These are phyloP conservation scores for Brachypodius melanocephalos DNA, from an alignment of 2,113 vertebrate genomes.

Conservation along the genomic window DNA sequence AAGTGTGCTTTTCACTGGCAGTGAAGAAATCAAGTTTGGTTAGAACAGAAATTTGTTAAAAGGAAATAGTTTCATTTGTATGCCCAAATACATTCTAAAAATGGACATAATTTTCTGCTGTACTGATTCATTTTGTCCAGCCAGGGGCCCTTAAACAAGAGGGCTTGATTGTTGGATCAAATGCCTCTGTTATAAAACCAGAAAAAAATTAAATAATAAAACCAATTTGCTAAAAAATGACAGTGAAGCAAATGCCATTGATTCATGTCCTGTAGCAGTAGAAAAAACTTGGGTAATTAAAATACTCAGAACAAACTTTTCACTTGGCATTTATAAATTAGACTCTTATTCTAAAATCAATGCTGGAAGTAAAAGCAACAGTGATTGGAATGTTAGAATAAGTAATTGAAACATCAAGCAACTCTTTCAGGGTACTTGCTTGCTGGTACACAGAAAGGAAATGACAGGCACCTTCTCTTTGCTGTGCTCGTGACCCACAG, in stretches of 20 bases:
- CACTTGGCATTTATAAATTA: not conserved
- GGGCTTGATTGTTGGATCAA: not conserved
- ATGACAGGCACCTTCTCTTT: not conserved
- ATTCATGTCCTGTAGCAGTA: not conserved
- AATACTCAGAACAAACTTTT: not conserved
- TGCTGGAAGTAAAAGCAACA: not conserved
- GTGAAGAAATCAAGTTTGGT: not conserved
- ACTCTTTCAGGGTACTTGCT: not conserved
- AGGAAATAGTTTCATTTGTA: not conserved
- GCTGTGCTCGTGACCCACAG: slow-evolving; percentile 1
- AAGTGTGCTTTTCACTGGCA: not conserved
- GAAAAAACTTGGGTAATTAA: not conserved
- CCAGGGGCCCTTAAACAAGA: not conserved
- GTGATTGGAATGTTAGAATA: not conserved
- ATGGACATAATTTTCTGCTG: not conserved
- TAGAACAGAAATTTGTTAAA: not conserved
- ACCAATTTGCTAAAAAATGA: not conserved
- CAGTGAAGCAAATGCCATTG: not conserved
- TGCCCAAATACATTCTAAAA: not conserved
- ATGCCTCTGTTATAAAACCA: not conserved
- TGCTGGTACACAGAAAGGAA: not conserved
- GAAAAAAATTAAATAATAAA: not conserved
- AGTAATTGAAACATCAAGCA: not conserved
- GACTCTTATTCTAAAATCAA: not conserved
- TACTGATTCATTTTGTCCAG: not conserved